phyloP scores from a whole-genome alignment of 2,797 vertebrate genomes.

The Poecile montanus region DNA sequence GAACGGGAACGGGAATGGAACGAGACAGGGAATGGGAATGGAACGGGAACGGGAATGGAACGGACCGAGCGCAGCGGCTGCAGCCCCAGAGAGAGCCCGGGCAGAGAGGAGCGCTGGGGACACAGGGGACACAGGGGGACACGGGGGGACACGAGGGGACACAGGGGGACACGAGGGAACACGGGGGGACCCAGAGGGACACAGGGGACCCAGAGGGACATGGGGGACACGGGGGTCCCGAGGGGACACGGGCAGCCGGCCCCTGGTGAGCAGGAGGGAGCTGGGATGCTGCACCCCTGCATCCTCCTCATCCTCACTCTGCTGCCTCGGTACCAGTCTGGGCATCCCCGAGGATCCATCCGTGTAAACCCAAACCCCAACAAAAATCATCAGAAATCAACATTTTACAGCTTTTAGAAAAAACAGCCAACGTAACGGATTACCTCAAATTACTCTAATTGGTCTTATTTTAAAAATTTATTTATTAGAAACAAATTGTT shows the following conservation, averaged over 20 bases:
- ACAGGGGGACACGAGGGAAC: neutral
- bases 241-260: neutral
- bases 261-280: neutral
- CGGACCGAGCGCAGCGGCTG: neutral
- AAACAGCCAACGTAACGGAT: neutral
- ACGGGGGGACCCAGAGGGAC: too few species aligned
- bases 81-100: neutral
- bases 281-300: neutral
- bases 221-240: too few species aligned
- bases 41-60: neutral
- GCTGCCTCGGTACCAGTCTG: neutral
- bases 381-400: neutral
- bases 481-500: constrained; percentile 78
- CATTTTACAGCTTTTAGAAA: neutral
- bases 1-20: too few species aligned
- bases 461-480: constrained; percentile 48
- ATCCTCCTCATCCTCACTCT: rapidly evolving
- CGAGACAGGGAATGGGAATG: neutral
- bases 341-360: neutral
- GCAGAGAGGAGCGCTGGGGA: neutral
- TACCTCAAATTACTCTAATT: constrained; percentile 58
- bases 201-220: too few species aligned
- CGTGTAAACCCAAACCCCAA: neutral
- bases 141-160: too few species aligned
- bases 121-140: neutral